Base-by-base conservation (phyloP, 2,888 invertebrate species). In the Allophyes oxyacanthae region DNA sequence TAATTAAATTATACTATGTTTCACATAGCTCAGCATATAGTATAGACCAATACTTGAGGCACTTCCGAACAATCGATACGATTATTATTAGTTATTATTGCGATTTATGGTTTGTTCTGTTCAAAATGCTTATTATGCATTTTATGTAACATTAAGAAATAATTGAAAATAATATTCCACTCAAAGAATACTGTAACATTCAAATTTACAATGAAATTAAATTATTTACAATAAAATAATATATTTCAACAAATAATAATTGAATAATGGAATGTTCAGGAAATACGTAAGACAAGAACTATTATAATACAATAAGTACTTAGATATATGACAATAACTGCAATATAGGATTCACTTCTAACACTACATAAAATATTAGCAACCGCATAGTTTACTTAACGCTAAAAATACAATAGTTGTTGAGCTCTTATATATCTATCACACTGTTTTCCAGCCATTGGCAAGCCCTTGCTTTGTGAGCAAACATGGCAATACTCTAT, bases 361-460 rank as follows among this genome's bases (percentile, higher is more conserved):
- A 81, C 56, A 68, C 77, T 84, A 82, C 66, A 58, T 80, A 83
- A 81, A 82, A 81, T 84, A 85, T 86, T 88, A 88, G 86, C 87
- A 83, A 88, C 87, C 85, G 77, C 81, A 81, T 76, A 78, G 75
- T 81, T 82, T 79, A 72, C 77, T 83, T 86, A 85, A 81, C 56
- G 42, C 80, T 85, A 83, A 76, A 76, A 70, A 72, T 76, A 77
- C 68, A 79, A 83, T 81, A 84, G 85, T 81, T 78, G 83, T 91
- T 90, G 92, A 92, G 91, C 91, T 88, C 86, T 81, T 84, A 86
- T 65, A 79, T 80, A 76, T 81, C 84, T 91, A 90, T 91, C 90
- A 91, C 90, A 90, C 87, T 82, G 78, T 79, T 82, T 75, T 64
- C 75, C 80, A 84, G 83, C 85, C 83, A 82, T 84, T 86, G 91